These are phyloP conservation scores for Nipponacmea schrenckii DNA, from an alignment of 2,888 invertebrate genomes.

Conservation along the genomic window DNA sequence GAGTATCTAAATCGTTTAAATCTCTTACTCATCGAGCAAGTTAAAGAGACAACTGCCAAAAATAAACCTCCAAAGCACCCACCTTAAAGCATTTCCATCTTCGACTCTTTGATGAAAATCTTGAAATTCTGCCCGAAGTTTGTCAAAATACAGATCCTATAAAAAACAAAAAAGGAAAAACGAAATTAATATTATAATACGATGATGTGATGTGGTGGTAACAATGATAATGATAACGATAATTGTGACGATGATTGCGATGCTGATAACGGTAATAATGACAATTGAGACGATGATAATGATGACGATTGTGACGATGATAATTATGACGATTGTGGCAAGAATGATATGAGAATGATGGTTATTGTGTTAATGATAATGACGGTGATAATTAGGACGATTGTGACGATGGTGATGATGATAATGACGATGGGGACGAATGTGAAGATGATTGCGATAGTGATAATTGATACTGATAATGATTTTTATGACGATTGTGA, in stretches of 20 bases:
- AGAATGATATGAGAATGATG: not conserved
- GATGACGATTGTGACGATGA: not conserved
- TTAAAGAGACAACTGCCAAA: no score
- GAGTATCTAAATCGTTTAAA: no score
- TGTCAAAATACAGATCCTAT: conserved; percentile 13
- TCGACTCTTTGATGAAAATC: conserved; percentile 11
- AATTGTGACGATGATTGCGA: not conserved
- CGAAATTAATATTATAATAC: not conserved
- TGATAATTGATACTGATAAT: no score
- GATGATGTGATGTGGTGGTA: no score
- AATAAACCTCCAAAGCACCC: not conserved
- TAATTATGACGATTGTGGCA: not conserved
- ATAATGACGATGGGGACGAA: no score
- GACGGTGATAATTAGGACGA: not conserved
- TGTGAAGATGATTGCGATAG: not conserved
- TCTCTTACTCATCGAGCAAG: no score
- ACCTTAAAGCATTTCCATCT: conserved; percentile 11
- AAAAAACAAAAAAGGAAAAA: conserved; percentile 9
- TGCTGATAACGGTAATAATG: not conserved
- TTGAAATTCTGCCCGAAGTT: conserved; percentile 6
- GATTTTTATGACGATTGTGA: not conserved
- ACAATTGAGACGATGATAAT: conserved; percentile 3
- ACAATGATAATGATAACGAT: not conserved
- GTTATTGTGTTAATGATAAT: no score
- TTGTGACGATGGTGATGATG: no score